Percentiles rank a stretch among this genome's conserved stretches.
phyloP scores from a whole-genome alignment of 2,888 invertebrate genomes.

The Caenorhabditis auriculariae region DNA sequence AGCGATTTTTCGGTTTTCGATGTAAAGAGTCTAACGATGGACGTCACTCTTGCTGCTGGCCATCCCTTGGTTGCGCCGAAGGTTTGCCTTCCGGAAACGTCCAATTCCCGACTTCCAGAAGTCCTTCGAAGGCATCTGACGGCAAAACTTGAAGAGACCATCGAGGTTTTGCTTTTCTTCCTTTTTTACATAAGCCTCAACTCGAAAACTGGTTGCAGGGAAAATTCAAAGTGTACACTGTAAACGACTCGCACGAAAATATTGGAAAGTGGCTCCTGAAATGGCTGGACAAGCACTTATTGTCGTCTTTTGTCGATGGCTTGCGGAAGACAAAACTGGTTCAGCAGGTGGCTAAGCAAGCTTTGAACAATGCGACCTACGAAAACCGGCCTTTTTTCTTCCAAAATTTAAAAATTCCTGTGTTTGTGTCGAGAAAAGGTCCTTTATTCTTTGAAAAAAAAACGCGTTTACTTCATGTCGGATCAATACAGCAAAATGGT shows the following conservation, averaged over 20 bases:
- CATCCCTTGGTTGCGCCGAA: constrained; percentile 1
- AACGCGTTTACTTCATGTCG: no score
- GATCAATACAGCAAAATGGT: no score
- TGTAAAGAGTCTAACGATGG: not conserved
- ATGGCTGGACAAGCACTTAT: constrained; percentile 3
- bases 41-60: not conserved
- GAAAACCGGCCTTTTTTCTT: no score
- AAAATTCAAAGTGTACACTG: constrained; percentile 3
- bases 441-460: no score
- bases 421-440: no score
- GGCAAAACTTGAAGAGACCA: not conserved
- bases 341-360: not conserved
- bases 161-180: not conserved
- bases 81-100: not conserved
- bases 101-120: constrained; percentile 1
- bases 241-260: constrained; percentile 3
- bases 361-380: no score
- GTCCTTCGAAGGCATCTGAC: not conserved
- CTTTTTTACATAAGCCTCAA: not conserved
- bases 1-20: constrained; percentile 1
- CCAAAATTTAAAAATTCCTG: no score
- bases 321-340: not conserved
- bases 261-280: constrained; percentile 7
- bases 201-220: not conserved
- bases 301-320: constrained; percentile 3